Evolutionary conservation across 2,888 invertebrate genomes (phyloP).

Genomic region (Microplitis manilae): DNA sequence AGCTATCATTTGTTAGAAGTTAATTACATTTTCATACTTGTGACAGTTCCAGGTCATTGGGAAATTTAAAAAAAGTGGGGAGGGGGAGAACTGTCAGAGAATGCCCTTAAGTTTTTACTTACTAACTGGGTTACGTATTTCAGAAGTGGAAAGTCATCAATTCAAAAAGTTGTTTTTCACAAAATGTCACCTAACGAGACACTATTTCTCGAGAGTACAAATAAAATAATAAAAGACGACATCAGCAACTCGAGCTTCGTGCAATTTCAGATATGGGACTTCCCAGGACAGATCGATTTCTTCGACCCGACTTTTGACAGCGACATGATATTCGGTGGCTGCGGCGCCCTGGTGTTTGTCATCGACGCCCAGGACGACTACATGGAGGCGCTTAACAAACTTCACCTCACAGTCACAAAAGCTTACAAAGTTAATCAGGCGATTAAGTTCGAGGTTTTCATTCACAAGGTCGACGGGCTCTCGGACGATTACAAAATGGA

Average conservation of each 20-base stretch:
- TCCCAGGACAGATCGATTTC: conserved; percentile 98
- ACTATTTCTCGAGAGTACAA: conserved; percentile 97
- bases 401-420: conserved; percentile 94
- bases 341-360: conserved; percentile 98
- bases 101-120: background rate
- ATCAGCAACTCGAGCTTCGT: conserved; percentile 98
- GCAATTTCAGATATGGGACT: conserved; percentile 99
- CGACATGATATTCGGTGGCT: conserved; percentile 96
- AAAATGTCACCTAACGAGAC: conserved; percentile 99
- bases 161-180: conserved; percentile 99
- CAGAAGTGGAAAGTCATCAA: conserved; percentile 98
- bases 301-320: conserved; percentile 97
- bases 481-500: conserved; percentile 99
- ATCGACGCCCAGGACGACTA: conserved; percentile 99
- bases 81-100: no score
- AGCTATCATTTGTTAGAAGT: no score
- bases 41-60: background rate
- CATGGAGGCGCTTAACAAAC: conserved; percentile 93
- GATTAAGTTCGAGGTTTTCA: conserved; percentile 98
- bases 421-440: conserved; percentile 96
- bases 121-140: conserved; percentile 15
- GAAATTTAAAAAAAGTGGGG: background rate
- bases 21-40: background rate
- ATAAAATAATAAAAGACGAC: conserved; percentile 98
- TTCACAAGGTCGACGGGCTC: conserved; percentile 99